Base-by-base conservation (phyloP, 1,140 invertebrate genomes). In the Tribolium madens region DNA sequence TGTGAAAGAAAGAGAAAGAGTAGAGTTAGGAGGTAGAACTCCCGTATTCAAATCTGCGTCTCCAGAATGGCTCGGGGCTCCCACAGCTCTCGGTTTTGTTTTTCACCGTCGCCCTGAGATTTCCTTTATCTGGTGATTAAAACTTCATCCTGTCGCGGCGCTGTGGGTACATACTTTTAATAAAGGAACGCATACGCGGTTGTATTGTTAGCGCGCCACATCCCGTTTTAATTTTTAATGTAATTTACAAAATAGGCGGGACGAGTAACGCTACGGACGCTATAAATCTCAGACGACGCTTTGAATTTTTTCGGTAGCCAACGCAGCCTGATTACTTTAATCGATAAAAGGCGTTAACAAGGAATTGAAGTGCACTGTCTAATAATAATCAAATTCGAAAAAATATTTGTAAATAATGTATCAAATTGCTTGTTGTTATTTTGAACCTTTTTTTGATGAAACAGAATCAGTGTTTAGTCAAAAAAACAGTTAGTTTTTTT, bases 91-190 rank as follows among this genome's bases (percentile, higher is more conserved):
- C 79, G 81, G 79, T 83, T 82, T 83, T 82, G 81, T 83, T 82
- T 83, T 83, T 82, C 82, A 83, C 78, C 78, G 81, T 60, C 81
- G 82, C 78, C 79, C 80, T 81, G 82, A 83, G 81, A 83, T 83
- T 83, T 83, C 81, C 80, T 83, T 82, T 83, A 83, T 82, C 82
- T 83, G 81, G 80, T 83, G 82, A 83, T 83, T 83, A 83, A 83
- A 83, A 82, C 81, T 83, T 83, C 81, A 83, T 83, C 79, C 80
- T 83, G 81, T 83, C 81, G 82, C 79, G 78, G 79, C 79, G 73
- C 80, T 79, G 79, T 73, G 79, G 79, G 80, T 79, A 82, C 81
- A 83, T 80, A 83, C 82, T 83, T 83, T 83, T 83, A 83, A 83
- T 83, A 83, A 83, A 83, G 79, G 81, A 83, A 82, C 82, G 82